phyloP scores from a whole-genome alignment of 2,113 vertebrate species.

The Protomyctophum bolini region DNA sequence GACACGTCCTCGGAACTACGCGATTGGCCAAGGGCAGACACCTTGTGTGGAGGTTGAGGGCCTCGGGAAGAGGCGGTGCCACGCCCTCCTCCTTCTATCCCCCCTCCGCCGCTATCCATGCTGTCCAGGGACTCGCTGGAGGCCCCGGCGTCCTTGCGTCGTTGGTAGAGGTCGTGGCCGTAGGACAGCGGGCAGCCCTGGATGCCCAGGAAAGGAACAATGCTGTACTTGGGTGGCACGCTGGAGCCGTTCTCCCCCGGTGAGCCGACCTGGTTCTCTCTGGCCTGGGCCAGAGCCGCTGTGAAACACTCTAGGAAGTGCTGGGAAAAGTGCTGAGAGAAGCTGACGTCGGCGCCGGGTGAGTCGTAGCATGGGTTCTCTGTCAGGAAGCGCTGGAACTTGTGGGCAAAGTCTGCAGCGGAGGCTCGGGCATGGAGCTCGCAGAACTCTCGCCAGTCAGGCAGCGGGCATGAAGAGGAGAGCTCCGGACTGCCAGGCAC shows the following conservation, averaged over 20 bases:
- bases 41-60: slow-evolving; percentile 76
- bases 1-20: slow-evolving; percentile 95
- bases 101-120: slow-evolving; percentile 84
- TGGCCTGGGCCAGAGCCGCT: slow-evolving; percentile 85
- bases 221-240: slow-evolving; percentile 80
- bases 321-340: slow-evolving; percentile 91
- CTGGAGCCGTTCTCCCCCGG: slow-evolving; percentile 77
- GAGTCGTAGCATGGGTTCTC: slow-evolving; percentile 95
- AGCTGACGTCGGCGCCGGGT: slow-evolving; percentile 87
- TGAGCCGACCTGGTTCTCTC: slow-evolving; percentile 59
- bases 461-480: slow-evolving; percentile 86
- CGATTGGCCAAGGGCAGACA: slow-evolving; percentile 87
- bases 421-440: slow-evolving; percentile 93
- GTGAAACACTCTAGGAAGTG: slow-evolving; percentile 93
- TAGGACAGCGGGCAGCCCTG: slow-evolving; percentile 87
- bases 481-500: slow-evolving; percentile 87
- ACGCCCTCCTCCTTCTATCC: slow-evolving; percentile 59
- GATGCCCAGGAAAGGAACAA: slow-evolving; percentile 88
- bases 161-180: slow-evolving; percentile 78
- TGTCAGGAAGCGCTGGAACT: slow-evolving; percentile 92
- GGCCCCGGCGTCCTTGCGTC: slow-evolving; percentile 84
- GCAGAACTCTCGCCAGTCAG: slow-evolving; percentile 97
- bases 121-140: slow-evolving; percentile 85
- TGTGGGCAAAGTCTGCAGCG: slow-evolving; percentile 91
- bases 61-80: slow-evolving; percentile 47